phyloP scores from a whole-genome alignment of 2,888 invertebrate species.

The Scaeva pyrastri region DNA sequence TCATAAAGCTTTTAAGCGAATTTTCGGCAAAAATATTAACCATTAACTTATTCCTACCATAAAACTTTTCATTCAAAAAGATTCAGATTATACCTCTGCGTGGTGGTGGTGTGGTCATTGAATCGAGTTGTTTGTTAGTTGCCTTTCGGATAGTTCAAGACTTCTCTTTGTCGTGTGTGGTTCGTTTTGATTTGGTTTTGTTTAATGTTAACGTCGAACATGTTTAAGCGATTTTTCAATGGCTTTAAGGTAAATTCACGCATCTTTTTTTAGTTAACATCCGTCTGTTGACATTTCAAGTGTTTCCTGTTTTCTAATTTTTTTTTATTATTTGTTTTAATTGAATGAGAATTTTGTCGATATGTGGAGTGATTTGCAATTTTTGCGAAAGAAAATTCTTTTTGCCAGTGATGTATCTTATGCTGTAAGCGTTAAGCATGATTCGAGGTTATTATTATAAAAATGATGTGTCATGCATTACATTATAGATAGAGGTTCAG shows the following conservation, averaged over 20 bases:
- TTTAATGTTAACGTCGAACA: conserved; percentile 70
- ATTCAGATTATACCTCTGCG: conserved; percentile 1
- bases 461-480: conserved; percentile 36
- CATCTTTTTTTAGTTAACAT: conserved; percentile 26
- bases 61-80: conserved; percentile 25
- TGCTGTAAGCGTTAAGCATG: conserved; percentile 54
- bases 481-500: neutral
- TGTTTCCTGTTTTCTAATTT: neutral
- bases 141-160: conserved; percentile 44
- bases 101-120: neutral
- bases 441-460: neutral
- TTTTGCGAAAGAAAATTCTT: conserved; percentile 56
- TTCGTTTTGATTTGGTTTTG: conserved; percentile 25
- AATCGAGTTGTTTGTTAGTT: conserved; percentile 2
- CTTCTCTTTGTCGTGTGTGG: conserved; percentile 49
- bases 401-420: conserved; percentile 60
- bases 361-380: conserved; percentile 46
- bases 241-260: conserved; percentile 80
- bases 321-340: neutral
- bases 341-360: neutral
- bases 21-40: conserved; percentile 10
- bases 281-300: neutral
- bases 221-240: conserved; percentile 80
- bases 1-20: conserved; percentile 44
- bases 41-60: neutral